Conservation (phyloP, 2,113 vertebrate genomes). For the Ictidomys tridecemlineatus region DNA sequence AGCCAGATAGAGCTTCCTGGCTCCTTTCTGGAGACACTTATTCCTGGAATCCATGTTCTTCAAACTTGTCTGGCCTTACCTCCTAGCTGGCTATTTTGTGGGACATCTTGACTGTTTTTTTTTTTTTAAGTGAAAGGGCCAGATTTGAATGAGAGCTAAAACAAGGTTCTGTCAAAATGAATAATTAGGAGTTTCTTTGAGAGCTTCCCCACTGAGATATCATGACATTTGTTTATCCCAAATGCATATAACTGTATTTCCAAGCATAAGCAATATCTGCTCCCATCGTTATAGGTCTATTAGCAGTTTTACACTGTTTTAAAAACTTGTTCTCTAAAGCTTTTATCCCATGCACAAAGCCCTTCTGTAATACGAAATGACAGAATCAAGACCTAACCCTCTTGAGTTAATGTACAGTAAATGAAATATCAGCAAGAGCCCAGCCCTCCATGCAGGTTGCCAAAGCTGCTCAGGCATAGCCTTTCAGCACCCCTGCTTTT, state of each 20-base stretch:
- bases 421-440: neutral
- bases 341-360: neutral
- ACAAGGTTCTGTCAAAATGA: neutral
- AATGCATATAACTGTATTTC: neutral
- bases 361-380: conserved; percentile 14
- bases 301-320: neutral
- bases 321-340: neutral
- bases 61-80: neutral
- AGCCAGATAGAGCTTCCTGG: neutral
- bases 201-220: conserved; percentile 11
- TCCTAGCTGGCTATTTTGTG: neutral
- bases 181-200: neutral
- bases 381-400: neutral
- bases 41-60: neutral
- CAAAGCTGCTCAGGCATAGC: conserved; percentile 37
- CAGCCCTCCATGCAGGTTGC: neutral
- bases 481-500: conserved; percentile 62
- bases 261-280: neutral
- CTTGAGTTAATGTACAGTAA: neutral
- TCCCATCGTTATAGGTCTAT: neutral
- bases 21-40: neutral
- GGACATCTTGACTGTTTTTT: neutral
- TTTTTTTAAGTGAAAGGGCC: neutral
- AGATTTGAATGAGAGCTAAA: conserved; percentile 4
- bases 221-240: neutral